These are phyloP conservation scores for Linurgus olivaceus DNA, from an alignment of 2,797 vertebrate genomes.

Conservation along the genomic window DNA sequence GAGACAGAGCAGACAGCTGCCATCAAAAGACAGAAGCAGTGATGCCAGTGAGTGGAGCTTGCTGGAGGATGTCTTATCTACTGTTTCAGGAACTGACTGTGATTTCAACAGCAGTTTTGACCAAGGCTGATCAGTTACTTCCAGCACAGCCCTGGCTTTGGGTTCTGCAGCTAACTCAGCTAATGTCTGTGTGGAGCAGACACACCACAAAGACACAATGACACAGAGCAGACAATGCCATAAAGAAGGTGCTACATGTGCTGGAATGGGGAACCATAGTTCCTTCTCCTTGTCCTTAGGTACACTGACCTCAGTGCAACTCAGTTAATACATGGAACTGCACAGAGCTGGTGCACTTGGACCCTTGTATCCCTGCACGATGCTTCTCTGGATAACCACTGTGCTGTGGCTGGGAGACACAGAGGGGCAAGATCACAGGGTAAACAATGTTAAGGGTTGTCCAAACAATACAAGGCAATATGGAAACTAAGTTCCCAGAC, in stretches of 20 bases:
- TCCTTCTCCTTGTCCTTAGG: background rate
- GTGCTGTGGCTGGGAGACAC: background rate
- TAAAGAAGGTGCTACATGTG: background rate
- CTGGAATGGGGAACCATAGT: background rate
- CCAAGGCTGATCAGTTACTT: background rate
- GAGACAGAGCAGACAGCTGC: background rate
- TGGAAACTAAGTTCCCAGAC: background rate
- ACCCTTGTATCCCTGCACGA: rapidly evolving
- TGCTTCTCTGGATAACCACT: background rate
- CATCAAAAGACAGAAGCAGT: background rate
- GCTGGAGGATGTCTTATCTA: background rate
- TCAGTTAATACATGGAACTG: background rate
- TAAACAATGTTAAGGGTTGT: background rate
- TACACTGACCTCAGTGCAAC: background rate
- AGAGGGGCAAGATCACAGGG: background rate
- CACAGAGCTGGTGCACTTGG: background rate
- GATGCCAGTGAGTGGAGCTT: background rate
- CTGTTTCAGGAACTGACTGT: background rate
- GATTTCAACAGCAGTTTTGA: background rate
- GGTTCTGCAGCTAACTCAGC: background rate
- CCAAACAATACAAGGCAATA: background rate
- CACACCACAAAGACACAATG: background rate
- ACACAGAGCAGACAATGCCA: background rate
- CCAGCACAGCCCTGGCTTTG: background rate
- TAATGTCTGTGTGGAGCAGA: background rate